Percentiles rank a stretch among this genome's conserved stretches.
phyloP scores from a whole-genome alignment of 2,797 vertebrate genomes.

The Melanotaenia trifasciata region DNA sequence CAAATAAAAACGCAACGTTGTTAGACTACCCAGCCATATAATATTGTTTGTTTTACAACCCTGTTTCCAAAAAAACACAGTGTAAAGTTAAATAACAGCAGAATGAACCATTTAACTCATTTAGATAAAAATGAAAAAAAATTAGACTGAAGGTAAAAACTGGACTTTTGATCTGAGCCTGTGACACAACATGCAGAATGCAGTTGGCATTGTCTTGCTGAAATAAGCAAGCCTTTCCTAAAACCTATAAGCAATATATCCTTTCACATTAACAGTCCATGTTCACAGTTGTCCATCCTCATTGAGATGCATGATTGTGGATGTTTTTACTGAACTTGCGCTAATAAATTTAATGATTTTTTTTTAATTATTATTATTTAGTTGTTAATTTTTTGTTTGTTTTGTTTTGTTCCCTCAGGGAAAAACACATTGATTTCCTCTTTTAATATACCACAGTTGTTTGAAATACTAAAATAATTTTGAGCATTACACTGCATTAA shows the following conservation, averaged over 20 bases:
- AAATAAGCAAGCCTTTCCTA: not conserved
- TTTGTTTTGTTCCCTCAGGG: too few species aligned
- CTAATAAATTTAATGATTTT: too few species aligned
- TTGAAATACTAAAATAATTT: not conserved
- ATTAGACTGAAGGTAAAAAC: too few species aligned
- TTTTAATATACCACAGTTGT: not conserved
- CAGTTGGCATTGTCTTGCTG: not conserved
- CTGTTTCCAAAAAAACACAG: not conserved
- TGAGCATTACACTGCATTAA: not conserved
- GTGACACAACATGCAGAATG: not conserved
- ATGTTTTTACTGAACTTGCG: too few species aligned
- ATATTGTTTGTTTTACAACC: too few species aligned
- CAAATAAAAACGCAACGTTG: not conserved
- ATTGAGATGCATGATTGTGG: not conserved
- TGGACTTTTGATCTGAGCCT: too few species aligned
- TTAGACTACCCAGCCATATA: not conserved
- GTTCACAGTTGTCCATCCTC: too few species aligned
- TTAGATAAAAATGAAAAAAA: too few species aligned
- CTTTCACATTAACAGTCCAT: too few species aligned
- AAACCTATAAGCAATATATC: not conserved
- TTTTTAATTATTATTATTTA: too few species aligned
- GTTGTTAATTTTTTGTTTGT: too few species aligned
- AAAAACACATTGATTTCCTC: not conserved
- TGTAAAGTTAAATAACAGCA: not conserved
- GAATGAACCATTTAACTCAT: not conserved